Conservation (phyloP, 2,113 vertebrate species). For the Sialia sialis region DNA sequence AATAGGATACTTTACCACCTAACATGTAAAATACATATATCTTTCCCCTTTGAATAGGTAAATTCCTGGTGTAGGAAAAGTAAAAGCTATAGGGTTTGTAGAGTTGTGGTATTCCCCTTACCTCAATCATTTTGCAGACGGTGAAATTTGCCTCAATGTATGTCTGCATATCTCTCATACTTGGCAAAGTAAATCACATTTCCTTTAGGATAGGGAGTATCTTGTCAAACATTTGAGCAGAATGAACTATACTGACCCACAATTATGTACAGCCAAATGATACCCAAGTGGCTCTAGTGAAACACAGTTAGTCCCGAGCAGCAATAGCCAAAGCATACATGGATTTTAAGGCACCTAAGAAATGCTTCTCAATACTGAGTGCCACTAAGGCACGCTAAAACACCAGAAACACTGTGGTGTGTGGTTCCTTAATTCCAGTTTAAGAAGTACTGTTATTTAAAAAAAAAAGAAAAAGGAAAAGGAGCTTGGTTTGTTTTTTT, state of each 20-base stretch:
- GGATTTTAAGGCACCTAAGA: neutral
- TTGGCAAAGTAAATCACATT: neutral
- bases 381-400: neutral
- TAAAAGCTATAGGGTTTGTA: neutral
- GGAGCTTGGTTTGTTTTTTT: neutral
- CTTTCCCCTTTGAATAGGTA: neutral
- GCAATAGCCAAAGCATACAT: neutral
- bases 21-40: neutral
- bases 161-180: neutral
- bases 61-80: neutral
- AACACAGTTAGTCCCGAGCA: neutral
- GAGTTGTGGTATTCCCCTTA: neutral
- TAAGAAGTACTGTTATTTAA: neutral
- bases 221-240: neutral
- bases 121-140: neutral
- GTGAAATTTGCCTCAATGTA: neutral
- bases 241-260: neutral
- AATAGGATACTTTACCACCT: neutral
- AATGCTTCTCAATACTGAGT: neutral
- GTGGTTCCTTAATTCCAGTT: neutral
- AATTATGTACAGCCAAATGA: neutral
- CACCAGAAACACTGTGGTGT: neutral
- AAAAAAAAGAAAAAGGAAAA: neutral
- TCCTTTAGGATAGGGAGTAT: neutral
- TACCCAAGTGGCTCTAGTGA: neutral